These are phyloP conservation scores for Megalops atlanticus DNA, from an alignment of 2,113 vertebrate genomes.

Conservation along the genomic window DNA sequence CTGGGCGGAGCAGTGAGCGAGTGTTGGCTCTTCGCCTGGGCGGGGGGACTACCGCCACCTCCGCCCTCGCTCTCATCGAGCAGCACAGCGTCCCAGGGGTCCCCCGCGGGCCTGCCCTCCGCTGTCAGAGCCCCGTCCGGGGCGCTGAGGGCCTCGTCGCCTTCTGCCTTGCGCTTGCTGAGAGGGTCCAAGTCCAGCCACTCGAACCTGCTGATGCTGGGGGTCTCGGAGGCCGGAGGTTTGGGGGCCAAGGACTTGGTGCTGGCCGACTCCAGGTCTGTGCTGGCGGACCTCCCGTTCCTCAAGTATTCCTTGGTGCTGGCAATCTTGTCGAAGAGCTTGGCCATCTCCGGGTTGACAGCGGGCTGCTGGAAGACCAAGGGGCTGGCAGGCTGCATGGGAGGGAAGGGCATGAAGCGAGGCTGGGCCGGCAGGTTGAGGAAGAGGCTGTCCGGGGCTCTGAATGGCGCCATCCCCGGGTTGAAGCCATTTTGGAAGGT, in stretches of 20 bases:
- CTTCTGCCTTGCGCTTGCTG: constrained; percentile 83
- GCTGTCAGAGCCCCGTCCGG: constrained; percentile 27
- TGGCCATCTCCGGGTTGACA: constrained; percentile 88
- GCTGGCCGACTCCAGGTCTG: constrained; percentile 70
- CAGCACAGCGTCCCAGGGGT: constrained; percentile 97
- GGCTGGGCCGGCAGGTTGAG: constrained; percentile 74
- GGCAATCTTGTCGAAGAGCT: constrained; percentile 94
- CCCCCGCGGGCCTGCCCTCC: constrained; percentile 67
- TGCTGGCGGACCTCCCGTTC: constrained; percentile 80
- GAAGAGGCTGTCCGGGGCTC: constrained; percentile 68
- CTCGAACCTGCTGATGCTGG: constrained; percentile 82
- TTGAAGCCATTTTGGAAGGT: constrained; percentile 89
- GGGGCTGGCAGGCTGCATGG: constrained; percentile 70
- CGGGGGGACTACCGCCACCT: constrained; percentile 55
- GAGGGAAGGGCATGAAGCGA: constrained; percentile 78
- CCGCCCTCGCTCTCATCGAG: constrained; percentile 75
- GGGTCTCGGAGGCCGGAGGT: constrained; percentile 63
- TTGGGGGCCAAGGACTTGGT: constrained; percentile 64
- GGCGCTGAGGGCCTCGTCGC: constrained; percentile 57
- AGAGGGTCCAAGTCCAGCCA: constrained; percentile 97
- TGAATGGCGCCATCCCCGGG: constrained; percentile 71
- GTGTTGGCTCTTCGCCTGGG: constrained; percentile 61
- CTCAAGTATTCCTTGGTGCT: constrained; percentile 93
- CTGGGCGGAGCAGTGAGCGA: constrained; percentile 49
- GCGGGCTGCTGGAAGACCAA: constrained; percentile 75